Base-by-base conservation (phyloP, 2,888 invertebrate genomes). In the Rhyacophila evoluta region DNA sequence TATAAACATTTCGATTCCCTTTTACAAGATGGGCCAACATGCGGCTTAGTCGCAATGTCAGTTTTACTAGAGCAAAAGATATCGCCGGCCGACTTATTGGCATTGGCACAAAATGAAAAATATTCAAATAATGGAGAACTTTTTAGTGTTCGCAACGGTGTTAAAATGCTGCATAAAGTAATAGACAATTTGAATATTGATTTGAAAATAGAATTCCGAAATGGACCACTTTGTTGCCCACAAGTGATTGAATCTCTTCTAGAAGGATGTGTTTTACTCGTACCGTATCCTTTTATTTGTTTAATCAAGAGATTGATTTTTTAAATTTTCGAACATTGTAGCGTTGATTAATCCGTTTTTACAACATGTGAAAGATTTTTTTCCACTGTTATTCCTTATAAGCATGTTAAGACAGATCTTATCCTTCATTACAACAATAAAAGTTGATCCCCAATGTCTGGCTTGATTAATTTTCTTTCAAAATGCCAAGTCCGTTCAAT, bases 111-210 rank as follows among this genome's bases (percentile, higher is more conserved):
- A 85, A 85, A 87, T 25, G 87, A 90, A 83, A 92, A 93, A 1
- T 95, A 91, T 84, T 95, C 95, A 1, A 92, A 92, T 83, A 94
- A 95, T 84, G 98, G 98, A 6, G 98, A 98, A 91, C 95, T 98
- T 91, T 95, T 96, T 84, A 94, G 95, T 86, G 94, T 93, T 29
- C 90, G 91, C 81, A 90, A 93, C 84, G 93, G 97, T 92, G 89
- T 88, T 5, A 87, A 91, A 81, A 86, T 95, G 78, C 91, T 93
- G 0, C 87, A 89, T 71, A 89, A 91, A 84, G 89, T 92, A 81
- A 85, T 93, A 82, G 87, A 89, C 70, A 87, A 89, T 83, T 86
- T 86, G 28, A 83, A 85, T 1, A 84, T 79, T 12, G 8, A 83
- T 84, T 91, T 84, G 84, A 88, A 74, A 83, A 86, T 86, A 85